Conservation (phyloP, 2,113 vertebrate genomes). For the Oplegnathus fasciatus region DNA sequence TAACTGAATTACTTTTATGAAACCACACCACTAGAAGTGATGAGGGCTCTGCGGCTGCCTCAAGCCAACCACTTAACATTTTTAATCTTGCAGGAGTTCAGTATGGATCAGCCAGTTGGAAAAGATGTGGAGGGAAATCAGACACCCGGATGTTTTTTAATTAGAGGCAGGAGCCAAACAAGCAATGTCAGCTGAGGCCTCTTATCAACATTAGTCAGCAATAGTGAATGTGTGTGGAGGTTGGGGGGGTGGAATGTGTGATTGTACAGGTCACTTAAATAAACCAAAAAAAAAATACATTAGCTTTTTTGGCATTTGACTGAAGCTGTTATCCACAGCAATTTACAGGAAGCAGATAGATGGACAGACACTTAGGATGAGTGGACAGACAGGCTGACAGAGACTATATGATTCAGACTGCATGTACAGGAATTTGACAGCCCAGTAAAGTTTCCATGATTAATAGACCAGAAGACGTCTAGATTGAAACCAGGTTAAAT, state of each 20-base stretch:
- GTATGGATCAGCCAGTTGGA: constrained; percentile 67
- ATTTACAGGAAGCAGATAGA: constrained; percentile 1
- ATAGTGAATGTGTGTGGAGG: constrained; percentile 19
- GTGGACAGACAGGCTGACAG: neutral
- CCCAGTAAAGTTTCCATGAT: neutral
- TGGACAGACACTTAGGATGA: constrained; percentile 7
- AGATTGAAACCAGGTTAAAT: neutral
- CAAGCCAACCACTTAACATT: constrained; percentile 75
- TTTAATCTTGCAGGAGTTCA: constrained; percentile 70
- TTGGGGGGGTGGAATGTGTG: neutral
- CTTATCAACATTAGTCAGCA: constrained; percentile 72
- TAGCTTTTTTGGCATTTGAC: constrained; percentile 30
- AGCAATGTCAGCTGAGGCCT: constrained; percentile 58
- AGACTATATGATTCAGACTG: neutral
- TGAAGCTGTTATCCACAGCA: constrained; percentile 11
- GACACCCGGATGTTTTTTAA: constrained; percentile 68
- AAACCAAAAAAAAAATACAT: constrained; percentile 13
- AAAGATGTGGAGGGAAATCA: constrained; percentile 53
- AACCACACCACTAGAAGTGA: constrained; percentile 73
- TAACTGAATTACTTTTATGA: constrained; percentile 79
- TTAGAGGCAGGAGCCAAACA: constrained; percentile 67
- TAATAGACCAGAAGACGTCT: neutral
- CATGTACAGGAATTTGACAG: neutral
- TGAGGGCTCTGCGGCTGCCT: constrained; percentile 57
- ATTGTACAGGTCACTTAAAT: constrained; percentile 30